Percentiles rank a stretch among this genome's conserved stretches.
Conservation (phyloP, 2,797 vertebrate species). For the Steatocranus sp. region DNA sequence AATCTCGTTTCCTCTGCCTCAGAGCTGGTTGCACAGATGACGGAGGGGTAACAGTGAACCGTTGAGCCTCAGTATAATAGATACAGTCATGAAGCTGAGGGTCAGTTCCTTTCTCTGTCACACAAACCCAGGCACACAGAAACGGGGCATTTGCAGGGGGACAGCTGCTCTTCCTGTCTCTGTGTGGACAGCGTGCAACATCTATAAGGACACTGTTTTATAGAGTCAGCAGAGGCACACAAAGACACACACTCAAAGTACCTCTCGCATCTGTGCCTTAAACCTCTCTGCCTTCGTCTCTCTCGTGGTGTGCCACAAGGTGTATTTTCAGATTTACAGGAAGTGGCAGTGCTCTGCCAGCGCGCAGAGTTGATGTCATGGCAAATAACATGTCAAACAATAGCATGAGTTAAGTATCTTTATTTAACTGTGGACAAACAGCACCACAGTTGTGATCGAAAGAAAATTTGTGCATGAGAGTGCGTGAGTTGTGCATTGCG, state of each 20-base stretch:
- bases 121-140: constrained; percentile 16
- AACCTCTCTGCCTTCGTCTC: background rate
- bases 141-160: constrained; percentile 26
- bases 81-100: constrained; percentile 58
- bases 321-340: constrained; percentile 65
- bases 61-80: constrained; percentile 58
- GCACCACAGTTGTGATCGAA: constrained; percentile 1
- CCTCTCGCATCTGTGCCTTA: background rate
- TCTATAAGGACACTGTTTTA: constrained; percentile 34
- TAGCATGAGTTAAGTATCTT: constrained; percentile 20
- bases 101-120: constrained; percentile 44
- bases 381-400: constrained; percentile 51
- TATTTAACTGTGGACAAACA: background rate
- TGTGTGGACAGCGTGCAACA: constrained; percentile 46
- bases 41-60: constrained; percentile 28
- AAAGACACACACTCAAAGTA: constrained; percentile 11
- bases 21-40: constrained; percentile 26
- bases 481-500: background rate
- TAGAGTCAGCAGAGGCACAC: constrained; percentile 39
- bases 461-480: background rate
- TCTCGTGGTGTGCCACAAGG: constrained; percentile 25
- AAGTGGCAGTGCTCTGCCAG: constrained; percentile 46
- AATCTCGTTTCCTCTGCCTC: constrained; percentile 7
- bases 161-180: constrained; percentile 74
- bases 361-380: constrained; percentile 42